Percentiles rank a stretch among this genome's conserved stretches.
Evolutionary conservation across 2,888 invertebrate species (phyloP).

Genomic region (Allolobophora icterica): DNA sequence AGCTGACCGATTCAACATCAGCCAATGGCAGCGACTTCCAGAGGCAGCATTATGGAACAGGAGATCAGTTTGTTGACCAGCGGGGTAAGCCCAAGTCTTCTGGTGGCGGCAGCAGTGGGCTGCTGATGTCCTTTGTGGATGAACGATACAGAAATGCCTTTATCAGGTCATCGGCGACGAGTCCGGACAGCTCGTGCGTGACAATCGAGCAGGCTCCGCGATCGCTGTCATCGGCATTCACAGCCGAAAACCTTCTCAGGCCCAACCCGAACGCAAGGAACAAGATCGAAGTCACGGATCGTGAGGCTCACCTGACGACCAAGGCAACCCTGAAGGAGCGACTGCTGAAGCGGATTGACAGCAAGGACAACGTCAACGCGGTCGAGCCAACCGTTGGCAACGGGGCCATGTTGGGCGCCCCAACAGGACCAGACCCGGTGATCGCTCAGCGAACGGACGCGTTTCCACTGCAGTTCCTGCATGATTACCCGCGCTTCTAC

Average conservation of each 20-base stretch:
- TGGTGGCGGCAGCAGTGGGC: background rate
- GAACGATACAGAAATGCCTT: conserved; percentile 19
- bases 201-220: background rate
- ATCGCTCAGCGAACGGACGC: background rate
- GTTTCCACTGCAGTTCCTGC: background rate
- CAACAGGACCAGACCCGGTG: background rate
- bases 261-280: background rate
- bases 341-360: conserved; percentile 54
- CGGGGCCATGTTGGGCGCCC: background rate
- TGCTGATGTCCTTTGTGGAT: background rate
- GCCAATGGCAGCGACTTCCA: background rate
- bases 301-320: background rate
- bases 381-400: background rate
- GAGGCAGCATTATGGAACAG: background rate
- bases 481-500: conserved; percentile 4
- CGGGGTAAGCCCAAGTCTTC: background rate
- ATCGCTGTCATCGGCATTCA: conserved; percentile 9
- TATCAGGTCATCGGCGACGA: background rate
- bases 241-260: conserved; percentile 5
- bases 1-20: background rate
- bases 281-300: background rate
- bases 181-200: background rate
- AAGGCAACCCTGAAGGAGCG: conserved; percentile 55
- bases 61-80: conserved; percentile 18
- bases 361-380: conserved; percentile 52